Evolutionary conservation across 2,113 vertebrate genomes (phyloP), one percentile per base, ranked within the genome.

Genomic region (Macquaria ambigua): DNA sequence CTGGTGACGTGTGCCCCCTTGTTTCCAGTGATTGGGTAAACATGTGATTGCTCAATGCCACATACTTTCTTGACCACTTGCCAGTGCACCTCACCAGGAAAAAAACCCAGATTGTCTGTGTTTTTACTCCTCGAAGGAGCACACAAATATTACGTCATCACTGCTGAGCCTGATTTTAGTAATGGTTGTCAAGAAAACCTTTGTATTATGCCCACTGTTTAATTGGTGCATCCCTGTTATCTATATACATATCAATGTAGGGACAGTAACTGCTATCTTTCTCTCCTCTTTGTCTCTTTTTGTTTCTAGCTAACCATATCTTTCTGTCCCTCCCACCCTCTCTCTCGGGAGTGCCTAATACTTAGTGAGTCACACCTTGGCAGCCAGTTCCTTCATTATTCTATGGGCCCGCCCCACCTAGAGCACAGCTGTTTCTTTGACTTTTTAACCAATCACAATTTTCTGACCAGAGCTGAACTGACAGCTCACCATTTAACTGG

Each of bases 361-460:
- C 92, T 89, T 72, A 63, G 84, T 96, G 95, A 96, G 92, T 96
- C 95, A 95, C 86, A 74, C 74, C 91, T 94, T 96, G 95, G 95
- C 93, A 92, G 79, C 25, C 55, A 43, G 39, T 89, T 88, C 70
- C 81, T 62, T 92, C 89, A 91, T 93, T 91, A 89, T 95, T 90
- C 77, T 81, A 16, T 86, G 79, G 74, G 64, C 71, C 79, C 15
- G 90, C 93, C 89, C 91, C 93, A 88, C 93, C 92, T 92, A 92
- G 73, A 86, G 84, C 85, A 87, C 94, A 95, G 93, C 93, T 94
- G 93, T 91, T 91, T 93, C 83, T 92, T 55, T 79, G 61, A 86
- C 69, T 72, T 85, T 90, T 87, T 56, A 76, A 77, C 77, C 18
- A 53, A 58, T 67, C 63, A 53, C 81, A 79, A 9, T 20, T 53